Base-by-base conservation (phyloP, 2,888 invertebrate genomes). In the Neoascia interrupta region DNA sequence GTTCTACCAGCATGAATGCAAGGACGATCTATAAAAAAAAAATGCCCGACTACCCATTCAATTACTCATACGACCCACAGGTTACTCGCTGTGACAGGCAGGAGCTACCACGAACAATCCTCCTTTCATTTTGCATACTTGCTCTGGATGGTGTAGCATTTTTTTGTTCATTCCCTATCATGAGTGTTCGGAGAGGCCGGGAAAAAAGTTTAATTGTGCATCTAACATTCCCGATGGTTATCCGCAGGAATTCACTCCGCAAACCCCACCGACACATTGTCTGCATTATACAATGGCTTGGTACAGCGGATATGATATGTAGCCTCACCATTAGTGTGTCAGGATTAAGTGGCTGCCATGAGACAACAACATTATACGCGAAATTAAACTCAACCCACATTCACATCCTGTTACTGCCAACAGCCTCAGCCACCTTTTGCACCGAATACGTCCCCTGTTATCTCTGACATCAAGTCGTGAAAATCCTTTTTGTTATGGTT, bases 41-140 rank as follows among this genome's bases (percentile, higher is more conserved):
- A 36, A 43, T 8, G 28, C 36, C 21, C 43, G 31, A 19, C 34
- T 13, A 53, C 31, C 66, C 45, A 47, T 74, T 74, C 73, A 74
- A 73, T 74, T 74, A 58, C 73, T 66, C 60, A 66, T 53, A 39
- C 53, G 53, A 58, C 73, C 73, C 45, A 47, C 53, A 54, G 53
- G 58, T 66, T 64, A 64, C 37, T 45, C 28, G 23, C 51, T 31
- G 19, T 73, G 58, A 73, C 73, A 58, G 51, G 37, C 51, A 31
- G 51, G 13, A 51, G 49, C 34, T 41, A 8, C 31, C 13, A 8
- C 8, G 28, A 21, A 16, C 21, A 37, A 41, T 31, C 21, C 41
- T n/a, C 53, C 8, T 60, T n/a, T n/a, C n/a, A n/a, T n/a, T n/a
- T 61, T 63, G 41, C 54, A 54, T 70, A 31, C 31, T 11, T n/a